Conservation (phyloP, 2,797 vertebrate genomes). For the Pogoniulus pusillus region DNA sequence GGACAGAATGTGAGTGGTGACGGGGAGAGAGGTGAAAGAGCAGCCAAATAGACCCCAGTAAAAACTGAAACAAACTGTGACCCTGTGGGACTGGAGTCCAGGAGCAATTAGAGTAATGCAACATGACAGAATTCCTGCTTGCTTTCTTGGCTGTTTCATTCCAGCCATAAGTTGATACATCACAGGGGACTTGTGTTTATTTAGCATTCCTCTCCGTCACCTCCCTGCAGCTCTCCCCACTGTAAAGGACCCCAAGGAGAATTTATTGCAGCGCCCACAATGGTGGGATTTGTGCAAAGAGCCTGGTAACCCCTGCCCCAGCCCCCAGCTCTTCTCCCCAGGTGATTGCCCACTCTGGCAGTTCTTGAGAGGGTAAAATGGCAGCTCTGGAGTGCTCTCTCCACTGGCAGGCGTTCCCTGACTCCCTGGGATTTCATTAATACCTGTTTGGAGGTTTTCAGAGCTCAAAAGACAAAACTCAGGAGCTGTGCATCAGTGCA, state of each 20-base stretch:
- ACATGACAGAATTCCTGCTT: conserved; percentile 57
- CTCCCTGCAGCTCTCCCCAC: neutral
- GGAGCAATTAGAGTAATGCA: conserved; percentile 53
- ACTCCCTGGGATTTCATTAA: neutral
- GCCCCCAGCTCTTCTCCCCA: neutral
- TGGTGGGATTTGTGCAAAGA: conserved; percentile 15
- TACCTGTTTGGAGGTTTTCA: neutral
- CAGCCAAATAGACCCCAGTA: conserved; percentile 1
- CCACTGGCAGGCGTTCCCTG: neutral
- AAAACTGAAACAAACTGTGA: conserved; percentile 57
- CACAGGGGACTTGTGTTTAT: conserved; percentile 53
- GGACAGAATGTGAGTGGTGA: neutral
- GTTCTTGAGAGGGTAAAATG: neutral
- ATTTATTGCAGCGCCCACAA: conserved; percentile 12
- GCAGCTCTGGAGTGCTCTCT: neutral
- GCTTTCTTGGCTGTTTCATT: conserved; percentile 41
- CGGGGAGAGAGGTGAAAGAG: conserved; percentile 40
- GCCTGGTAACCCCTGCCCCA: neutral
- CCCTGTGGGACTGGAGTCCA: neutral
- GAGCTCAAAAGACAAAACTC: neutral
- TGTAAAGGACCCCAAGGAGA: neutral
- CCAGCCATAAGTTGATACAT: conserved; percentile 49
- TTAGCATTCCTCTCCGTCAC: conserved; percentile 54
- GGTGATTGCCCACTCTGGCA: neutral
- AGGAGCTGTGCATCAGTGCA: neutral